Evolutionary conservation across 2,797 vertebrate species (phyloP).

Genomic region (Cirrhinus mrigala): DNA sequence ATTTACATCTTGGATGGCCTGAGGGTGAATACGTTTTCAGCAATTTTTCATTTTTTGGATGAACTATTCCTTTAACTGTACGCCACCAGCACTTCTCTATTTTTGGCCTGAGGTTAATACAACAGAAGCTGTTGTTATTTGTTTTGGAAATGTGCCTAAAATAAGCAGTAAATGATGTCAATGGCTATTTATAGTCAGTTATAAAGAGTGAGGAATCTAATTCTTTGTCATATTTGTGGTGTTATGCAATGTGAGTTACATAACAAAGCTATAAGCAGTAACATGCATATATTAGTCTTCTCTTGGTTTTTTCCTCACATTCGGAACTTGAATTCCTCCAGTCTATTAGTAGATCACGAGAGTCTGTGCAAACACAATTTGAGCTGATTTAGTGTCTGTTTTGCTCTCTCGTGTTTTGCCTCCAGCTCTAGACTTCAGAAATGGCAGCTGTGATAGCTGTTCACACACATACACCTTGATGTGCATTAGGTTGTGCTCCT

Average conservation of each 20-base stretch:
- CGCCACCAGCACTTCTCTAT: not conserved
- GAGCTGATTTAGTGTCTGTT: not conserved
- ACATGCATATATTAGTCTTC: not conserved
- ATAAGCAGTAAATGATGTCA: not conserved
- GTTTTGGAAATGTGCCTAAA: not conserved
- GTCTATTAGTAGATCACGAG: not conserved
- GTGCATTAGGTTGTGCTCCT: constrained; percentile 24
- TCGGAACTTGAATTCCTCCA: not conserved
- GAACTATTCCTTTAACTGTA: not conserved
- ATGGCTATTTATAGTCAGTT: not conserved
- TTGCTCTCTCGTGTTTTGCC: not conserved
- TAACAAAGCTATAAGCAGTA: not conserved
- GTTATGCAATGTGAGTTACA: constrained; percentile 27
- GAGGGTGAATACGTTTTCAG: not conserved
- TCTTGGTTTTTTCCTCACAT: not conserved
- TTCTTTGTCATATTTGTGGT: not conserved
- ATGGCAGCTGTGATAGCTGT: constrained; percentile 28
- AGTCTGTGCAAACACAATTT: not conserved
- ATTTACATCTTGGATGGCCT: not conserved
- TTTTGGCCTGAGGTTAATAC: not conserved
- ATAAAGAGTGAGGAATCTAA: not conserved
- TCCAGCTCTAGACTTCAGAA: not conserved
- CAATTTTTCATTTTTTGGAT: not conserved
- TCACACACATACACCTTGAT: constrained; percentile 38
- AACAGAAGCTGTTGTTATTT: not conserved